Evolutionary conservation across 2,888 invertebrate species (phyloP).

Genomic region (Tiliacea citrago): DNA sequence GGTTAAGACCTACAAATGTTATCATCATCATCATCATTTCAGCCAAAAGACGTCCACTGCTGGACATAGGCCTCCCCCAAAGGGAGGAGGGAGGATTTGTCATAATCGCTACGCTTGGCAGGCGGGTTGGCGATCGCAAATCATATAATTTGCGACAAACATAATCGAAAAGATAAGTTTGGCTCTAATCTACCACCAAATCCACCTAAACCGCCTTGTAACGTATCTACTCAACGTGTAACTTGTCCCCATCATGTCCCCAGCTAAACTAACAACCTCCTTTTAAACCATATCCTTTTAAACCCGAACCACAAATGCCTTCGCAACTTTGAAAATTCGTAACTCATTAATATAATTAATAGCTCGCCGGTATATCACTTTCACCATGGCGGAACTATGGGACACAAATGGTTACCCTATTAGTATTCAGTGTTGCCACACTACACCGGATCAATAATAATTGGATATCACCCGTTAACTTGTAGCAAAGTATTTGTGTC

Average conservation of each 20-base stretch:
- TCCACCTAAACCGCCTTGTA: background rate
- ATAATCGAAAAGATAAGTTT: no score
- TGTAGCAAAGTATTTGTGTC: conserved; percentile 74
- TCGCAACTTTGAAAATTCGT: conserved; percentile 48
- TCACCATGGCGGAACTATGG: conserved; percentile 79
- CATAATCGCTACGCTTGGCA: no score
- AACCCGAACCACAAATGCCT: conserved; percentile 14
- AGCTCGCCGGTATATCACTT: conserved; percentile 76
- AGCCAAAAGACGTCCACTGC: no score
- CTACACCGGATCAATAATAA: conserved; percentile 80
- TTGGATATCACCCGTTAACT: conserved; percentile 76
- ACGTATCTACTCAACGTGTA: background rate
- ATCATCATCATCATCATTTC: no score
- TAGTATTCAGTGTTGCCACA: conserved; percentile 76
- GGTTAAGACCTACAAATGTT: no score
- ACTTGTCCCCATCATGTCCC: background rate
- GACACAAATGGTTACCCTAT: conserved; percentile 71
- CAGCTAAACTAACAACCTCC: conserved; percentile 26
- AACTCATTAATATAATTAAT: conserved; percentile 76
- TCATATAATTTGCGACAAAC: no score
- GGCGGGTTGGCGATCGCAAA: no score
- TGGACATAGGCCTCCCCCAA: no score
- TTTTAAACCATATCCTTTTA: conserved; percentile 30
- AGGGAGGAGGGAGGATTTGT: no score
- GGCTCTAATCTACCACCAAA: no score